phyloP scores from a whole-genome alignment of 2,888 invertebrate genomes.

The Corbicula japonica region DNA sequence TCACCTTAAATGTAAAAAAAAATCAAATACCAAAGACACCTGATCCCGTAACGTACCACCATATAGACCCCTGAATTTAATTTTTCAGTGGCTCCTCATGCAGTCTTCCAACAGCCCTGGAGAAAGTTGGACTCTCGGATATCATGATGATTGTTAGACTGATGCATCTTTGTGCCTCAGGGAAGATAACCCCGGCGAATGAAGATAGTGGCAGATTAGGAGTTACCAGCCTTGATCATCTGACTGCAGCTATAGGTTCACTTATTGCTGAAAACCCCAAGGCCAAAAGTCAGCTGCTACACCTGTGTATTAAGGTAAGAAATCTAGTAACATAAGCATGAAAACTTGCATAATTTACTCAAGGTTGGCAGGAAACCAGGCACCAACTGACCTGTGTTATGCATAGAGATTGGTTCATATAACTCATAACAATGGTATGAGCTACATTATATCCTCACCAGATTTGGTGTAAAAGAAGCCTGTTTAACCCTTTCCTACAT shows the following conservation, averaged over 20 bases:
- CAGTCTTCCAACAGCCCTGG: slow-evolving; percentile 87
- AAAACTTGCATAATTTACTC: too few relatives aligned
- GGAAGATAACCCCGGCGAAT: slow-evolving; percentile 87
- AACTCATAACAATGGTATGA: too few relatives aligned
- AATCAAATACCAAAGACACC: too few relatives aligned
- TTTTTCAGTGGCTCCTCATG: slow-evolving; percentile 86
- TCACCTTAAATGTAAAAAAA: too few relatives aligned
- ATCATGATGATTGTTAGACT: slow-evolving; percentile 89
- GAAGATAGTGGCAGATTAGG: slow-evolving; percentile 44
- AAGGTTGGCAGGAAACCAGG: too few relatives aligned
- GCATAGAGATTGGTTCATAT: too few relatives aligned
- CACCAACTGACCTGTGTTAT: too few relatives aligned
- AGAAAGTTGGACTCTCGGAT: slow-evolving; percentile 88
- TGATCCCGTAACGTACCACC: too few relatives aligned
- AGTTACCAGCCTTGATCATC: slow-evolving; percentile 72
- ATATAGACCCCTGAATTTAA: neutral
- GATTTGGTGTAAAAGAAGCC: too few relatives aligned
- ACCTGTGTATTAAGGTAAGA: slow-evolving; percentile 88
- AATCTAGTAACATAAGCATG: neutral
- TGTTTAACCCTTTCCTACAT: too few relatives aligned
- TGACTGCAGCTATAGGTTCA: slow-evolving; percentile 87
- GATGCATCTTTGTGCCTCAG: slow-evolving; percentile 89
- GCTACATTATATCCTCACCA: too few relatives aligned
- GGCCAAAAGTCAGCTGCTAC: slow-evolving; percentile 88
- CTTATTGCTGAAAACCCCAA: slow-evolving; percentile 88